Evolutionary conservation across 1,140 invertebrate genomes (phyloP).

Genomic region (Anastrepha ludens): DNA sequence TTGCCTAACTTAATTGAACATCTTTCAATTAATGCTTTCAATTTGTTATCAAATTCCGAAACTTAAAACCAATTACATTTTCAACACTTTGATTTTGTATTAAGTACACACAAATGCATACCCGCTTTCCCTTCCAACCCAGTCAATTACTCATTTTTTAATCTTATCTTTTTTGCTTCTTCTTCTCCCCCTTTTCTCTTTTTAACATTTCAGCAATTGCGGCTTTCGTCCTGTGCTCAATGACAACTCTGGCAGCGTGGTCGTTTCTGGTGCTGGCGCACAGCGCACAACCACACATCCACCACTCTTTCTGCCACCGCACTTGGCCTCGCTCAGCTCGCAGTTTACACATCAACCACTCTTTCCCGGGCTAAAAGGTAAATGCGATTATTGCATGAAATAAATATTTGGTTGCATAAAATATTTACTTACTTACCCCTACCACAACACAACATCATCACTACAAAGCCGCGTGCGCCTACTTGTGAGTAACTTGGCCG

Average conservation of each 20-base stretch:
- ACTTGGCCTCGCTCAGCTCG: slow-evolving; percentile 82
- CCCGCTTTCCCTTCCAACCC: no score
- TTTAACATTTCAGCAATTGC: slow-evolving; percentile 75
- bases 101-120: no score
- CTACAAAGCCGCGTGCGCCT: no score
- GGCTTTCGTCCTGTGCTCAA: slow-evolving; percentile 80
- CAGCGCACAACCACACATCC: slow-evolving; percentile 73
- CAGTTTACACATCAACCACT: slow-evolving; percentile 88
- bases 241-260: slow-evolving; percentile 66
- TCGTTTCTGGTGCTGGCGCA: slow-evolving; percentile 75
- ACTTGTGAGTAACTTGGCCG: no score
- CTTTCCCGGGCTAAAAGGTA: slow-evolving; percentile 85
- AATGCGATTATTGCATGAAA: slow-evolving; percentile 59
- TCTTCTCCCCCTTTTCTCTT: background rate
- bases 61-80: slow-evolving; percentile 5
- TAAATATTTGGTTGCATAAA: slow-evolving; percentile 36
- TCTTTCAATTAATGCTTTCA: slow-evolving; percentile 1
- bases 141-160: no score
- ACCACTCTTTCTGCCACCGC: slow-evolving; percentile 86
- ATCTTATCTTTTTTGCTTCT: no score
- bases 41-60: background rate
- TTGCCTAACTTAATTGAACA: slow-evolving; percentile 6
- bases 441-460: background rate
- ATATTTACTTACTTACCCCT: slow-evolving; percentile 47
- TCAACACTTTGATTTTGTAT: slow-evolving; percentile 23